A percentile compares a stretch with the other conserved stretches of the same genome.
These are phyloP conservation scores for Tympanoctomys barrerae DNA, from an alignment of 2,797 vertebrate species.

Conservation along the genomic window DNA sequence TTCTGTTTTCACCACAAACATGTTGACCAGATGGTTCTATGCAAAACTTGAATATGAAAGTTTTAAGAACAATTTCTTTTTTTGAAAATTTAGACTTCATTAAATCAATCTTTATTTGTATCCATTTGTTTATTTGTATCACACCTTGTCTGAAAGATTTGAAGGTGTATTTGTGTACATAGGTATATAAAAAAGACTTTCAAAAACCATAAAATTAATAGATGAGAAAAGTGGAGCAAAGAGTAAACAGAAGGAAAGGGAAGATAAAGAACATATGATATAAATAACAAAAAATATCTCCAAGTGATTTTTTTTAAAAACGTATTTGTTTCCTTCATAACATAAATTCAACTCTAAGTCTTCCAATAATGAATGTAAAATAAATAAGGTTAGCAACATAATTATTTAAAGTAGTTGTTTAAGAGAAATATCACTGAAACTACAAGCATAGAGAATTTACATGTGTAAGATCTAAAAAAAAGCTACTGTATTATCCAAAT, in stretches of 20 bases:
- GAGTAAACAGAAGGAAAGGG: not conserved
- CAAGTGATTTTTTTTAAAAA: not conserved
- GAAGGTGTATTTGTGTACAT: not conserved
- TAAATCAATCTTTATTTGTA: slow-evolving; percentile 9
- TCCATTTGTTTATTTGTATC: not conserved
- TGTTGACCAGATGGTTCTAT: slow-evolving; percentile 45
- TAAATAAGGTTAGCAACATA: not conserved
- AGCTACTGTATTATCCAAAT: not conserved
- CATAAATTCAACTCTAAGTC: not conserved
- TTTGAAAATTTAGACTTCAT: not conserved
- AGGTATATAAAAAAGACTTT: not conserved
- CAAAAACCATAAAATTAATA: not conserved
- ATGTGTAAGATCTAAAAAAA: not conserved
- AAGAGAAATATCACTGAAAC: not conserved
- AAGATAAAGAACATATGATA: not conserved
- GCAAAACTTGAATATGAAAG: not conserved
- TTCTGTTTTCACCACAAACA: slow-evolving; percentile 42
- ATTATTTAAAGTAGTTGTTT: not conserved
- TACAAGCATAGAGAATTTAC: slow-evolving; percentile 11
- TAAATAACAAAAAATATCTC: not conserved
- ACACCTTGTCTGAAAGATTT: slow-evolving; percentile 15
- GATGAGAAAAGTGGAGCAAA: not conserved
- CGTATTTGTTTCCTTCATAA: not conserved
- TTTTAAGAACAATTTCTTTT: not conserved
- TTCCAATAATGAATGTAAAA: not conserved